Evolutionary conservation across 1,140 invertebrate species (phyloP).

Genomic region (Alviniconcha marisindica): DNA sequence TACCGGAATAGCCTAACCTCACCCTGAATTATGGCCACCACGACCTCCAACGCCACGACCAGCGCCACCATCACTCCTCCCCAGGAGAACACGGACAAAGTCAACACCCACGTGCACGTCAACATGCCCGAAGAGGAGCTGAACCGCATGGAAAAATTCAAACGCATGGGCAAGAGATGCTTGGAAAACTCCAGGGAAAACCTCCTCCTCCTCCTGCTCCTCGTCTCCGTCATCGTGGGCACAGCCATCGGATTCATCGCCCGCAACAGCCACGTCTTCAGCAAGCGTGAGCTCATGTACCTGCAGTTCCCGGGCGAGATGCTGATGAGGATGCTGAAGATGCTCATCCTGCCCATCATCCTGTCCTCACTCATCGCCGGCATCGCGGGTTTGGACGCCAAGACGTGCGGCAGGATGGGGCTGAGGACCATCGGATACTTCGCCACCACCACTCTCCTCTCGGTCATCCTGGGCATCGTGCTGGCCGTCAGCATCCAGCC

Average conservation of each 20-base stretch:
- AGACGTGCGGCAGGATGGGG: conserved; percentile 74
- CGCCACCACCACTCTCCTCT: conserved; percentile 87
- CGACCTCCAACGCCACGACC: conserved; percentile 26
- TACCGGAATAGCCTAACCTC: no score
- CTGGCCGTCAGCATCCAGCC: conserved; percentile 71
- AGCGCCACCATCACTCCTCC: background rate
- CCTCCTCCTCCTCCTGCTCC: conserved; percentile 64
- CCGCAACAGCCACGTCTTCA: conserved; percentile 49
- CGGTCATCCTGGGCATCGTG: conserved; percentile 71
- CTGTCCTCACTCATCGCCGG: conserved; percentile 75
- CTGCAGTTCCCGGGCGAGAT: conserved; percentile 77
- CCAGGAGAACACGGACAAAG: conserved; percentile 51
- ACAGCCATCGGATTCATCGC: conserved; percentile 62
- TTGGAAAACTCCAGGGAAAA: conserved; percentile 65
- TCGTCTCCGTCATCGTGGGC: conserved; percentile 65
- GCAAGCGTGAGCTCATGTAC: conserved; percentile 68
- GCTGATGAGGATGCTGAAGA: conserved; percentile 78
- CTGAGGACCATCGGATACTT: conserved; percentile 91
- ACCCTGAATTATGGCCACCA: background rate
- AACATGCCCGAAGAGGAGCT: conserved; percentile 53
- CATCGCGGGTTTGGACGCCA: conserved; percentile 73
- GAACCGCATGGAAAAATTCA: conserved; percentile 42
- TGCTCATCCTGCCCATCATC: conserved; percentile 78
- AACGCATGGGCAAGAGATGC: conserved; percentile 51
- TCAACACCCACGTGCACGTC: conserved; percentile 63